These are phyloP conservation scores for Agrochola circellaris DNA, from an alignment of 2,888 invertebrate species.

Conservation along the genomic window DNA sequence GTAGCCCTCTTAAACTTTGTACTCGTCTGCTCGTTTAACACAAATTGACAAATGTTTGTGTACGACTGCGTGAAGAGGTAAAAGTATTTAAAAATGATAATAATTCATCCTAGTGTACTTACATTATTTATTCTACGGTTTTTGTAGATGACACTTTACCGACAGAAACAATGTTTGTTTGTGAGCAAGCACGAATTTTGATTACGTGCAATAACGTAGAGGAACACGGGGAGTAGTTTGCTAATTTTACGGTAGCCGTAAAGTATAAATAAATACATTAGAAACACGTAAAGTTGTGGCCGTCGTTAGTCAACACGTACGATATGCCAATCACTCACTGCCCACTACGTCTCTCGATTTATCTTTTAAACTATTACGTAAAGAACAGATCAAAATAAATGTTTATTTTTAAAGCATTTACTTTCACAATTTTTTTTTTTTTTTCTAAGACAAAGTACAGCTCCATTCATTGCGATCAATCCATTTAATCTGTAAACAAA, in stretches of 20 bases:
- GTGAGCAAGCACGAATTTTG: conserved; percentile 13
- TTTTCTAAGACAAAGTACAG: conserved; percentile 11
- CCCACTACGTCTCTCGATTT: conserved; percentile 40
- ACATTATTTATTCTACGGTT: conserved; percentile 5
- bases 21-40: conserved; percentile 21
- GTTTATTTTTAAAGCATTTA: conserved; percentile 37
- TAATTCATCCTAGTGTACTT: conserved; percentile 1
- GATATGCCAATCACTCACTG: conserved; percentile 44
- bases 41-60: conserved; percentile 17
- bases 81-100: conserved; percentile 16
- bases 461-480: conserved; percentile 5
- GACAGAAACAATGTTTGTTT: conserved; percentile 20
- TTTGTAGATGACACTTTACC: background rate
- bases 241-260: conserved; percentile 48
- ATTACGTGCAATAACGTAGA: conserved; percentile 23
- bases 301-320: conserved; percentile 52
- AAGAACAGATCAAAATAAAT: conserved; percentile 17
- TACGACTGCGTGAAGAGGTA: conserved; percentile 2
- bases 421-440: conserved; percentile 17
- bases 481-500: conserved; percentile 21
- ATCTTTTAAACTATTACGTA: conserved; percentile 33
- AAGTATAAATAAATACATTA: conserved; percentile 57
- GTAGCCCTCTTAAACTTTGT: conserved; percentile 19
- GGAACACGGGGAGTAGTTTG: conserved; percentile 15
- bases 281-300: conserved; percentile 46